Percentiles rank a stretch among this genome's conserved stretches.
phyloP scores from a whole-genome alignment of 2,888 invertebrate genomes.

The Drosophila leonis region DNA sequence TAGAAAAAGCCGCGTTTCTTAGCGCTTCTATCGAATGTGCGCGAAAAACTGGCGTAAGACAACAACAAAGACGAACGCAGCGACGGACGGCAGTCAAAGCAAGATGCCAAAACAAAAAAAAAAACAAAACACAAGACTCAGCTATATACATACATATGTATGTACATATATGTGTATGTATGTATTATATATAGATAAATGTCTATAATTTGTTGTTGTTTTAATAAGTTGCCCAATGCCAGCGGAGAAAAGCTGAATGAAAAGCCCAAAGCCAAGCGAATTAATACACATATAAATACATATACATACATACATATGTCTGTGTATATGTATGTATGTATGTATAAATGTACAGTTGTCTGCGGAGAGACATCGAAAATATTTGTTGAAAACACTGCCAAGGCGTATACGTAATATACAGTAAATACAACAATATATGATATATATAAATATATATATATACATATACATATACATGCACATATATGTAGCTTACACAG shows the following conservation, averaged over 20 bases:
- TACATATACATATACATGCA: background rate
- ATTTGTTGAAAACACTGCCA: constrained; percentile 59
- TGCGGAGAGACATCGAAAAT: constrained; percentile 32
- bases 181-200: constrained; percentile 10
- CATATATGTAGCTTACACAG: constrained; percentile 30
- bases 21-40: constrained; percentile 54
- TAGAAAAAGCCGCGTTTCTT: constrained; percentile 45
- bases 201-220: constrained; percentile 43
- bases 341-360: background rate
- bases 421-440: constrained; percentile 19
- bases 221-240: constrained; percentile 66
- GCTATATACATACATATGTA: constrained; percentile 1
- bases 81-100: constrained; percentile 38
- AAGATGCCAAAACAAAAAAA: constrained; percentile 51
- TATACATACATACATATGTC: background rate
- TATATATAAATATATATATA: background rate
- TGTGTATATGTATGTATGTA: background rate
- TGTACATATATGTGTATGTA: background rate
- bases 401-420: constrained; percentile 61
- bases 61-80: constrained; percentile 36
- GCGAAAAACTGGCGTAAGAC: constrained; percentile 52
- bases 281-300: constrained; percentile 10
- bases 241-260: constrained; percentile 58
- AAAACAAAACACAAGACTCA: constrained; percentile 15
- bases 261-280: constrained; percentile 35